Base-by-base conservation (phyloP, 1,140 invertebrate genomes). In the Drosophila kanapiae region DNA sequence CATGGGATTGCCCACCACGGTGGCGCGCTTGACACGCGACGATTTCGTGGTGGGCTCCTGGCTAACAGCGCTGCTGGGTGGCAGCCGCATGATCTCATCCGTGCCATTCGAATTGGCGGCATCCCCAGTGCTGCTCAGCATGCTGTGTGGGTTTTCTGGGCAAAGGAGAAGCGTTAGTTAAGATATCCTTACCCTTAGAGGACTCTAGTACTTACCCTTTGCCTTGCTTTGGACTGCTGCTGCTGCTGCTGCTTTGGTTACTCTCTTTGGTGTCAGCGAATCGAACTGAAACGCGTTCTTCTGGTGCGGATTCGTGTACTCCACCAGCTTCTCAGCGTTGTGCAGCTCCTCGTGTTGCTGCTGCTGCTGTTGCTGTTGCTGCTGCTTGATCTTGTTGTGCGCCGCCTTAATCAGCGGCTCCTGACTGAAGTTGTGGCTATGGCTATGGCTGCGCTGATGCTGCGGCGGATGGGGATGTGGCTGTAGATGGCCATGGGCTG, bases 1-100 rank as follows among this genome's bases (percentile, higher is more conserved):
- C 96, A 97, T 97, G 5, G 97, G 97, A 93, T 97, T 98, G 59
- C 96, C 97, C 14, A 98, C 96, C 79, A 98, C 96, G 37, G 96
- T 97, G 29, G 97, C 96, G 74, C 96, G 94, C 93, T 97, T 97
- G 47, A 97, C 95, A 27, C 90, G 85, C 49, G 86, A 90, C 48
- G 85, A 90, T 51, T 90, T 90, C 56, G 85, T 91, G 78, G 85
- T 93, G 96, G 96, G 81, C 79, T 78, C 85, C 67, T 91, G 79
- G 71, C 84, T 90, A 43, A 78, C 75, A 31, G 84, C 74, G 75
- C 72, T 76, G 63, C 68, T 75, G 63, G 78, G 27, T 40, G 85
- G 85, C 58, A 92, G 74, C 78, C 88, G 79, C 37, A 86, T 75
- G 16, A 88, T 78, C 75, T 88, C 81, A 38, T 88, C 84, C 11